Base-by-base conservation (phyloP, 2,888 invertebrate species). In the Andrena fulva region DNA sequence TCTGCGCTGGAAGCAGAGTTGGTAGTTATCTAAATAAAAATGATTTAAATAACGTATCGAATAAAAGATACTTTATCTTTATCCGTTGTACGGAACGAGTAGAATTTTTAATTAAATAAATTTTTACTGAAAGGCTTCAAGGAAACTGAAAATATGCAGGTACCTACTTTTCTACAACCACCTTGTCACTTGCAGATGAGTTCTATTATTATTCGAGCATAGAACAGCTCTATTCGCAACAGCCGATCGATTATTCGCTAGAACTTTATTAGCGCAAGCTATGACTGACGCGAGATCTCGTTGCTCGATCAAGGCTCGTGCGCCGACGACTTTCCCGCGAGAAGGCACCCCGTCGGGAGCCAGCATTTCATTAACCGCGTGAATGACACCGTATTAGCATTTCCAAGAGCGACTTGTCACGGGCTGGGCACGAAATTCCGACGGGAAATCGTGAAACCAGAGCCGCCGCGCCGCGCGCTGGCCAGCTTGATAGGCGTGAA, bases 401-500 rank as follows among this genome's bases (percentile, higher is more conserved):
- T 70, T 77, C 78, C 33, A 64, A 54, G 24, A 35, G 50, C 52
- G 52, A 29, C 31, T 59, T 66, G 62, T 27, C 42, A 24, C 62
- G 56, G 42, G n/a, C 20, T 48, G 29, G 7, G 56, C 66, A 77
- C 77, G 59, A 77, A 75, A 79, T 80, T 80, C 66, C 63, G 72
- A 71, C 16, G 16, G 29, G 68, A 82, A 77, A 68, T 85, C 64
- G 73, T 60, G 85, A 68, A 85, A 83, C 76, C 35, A 73, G 72
- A 73, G 10, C 48, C 64, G 3, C 29, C 50, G 20, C 20, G 20
- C 20, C 20, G 76, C 50, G 63, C 24, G 29, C 48, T 7, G 20
- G 24, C 56, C 24, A 52, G 62, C 56, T 73, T 74, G 85, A 84
- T 77, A 74, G 83, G 77, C 85, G 84, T 83, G 84, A 85, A 84